Evolutionary conservation across 2,888 invertebrate species (phyloP).

Genomic region (Cartodere bifasciata): DNA sequence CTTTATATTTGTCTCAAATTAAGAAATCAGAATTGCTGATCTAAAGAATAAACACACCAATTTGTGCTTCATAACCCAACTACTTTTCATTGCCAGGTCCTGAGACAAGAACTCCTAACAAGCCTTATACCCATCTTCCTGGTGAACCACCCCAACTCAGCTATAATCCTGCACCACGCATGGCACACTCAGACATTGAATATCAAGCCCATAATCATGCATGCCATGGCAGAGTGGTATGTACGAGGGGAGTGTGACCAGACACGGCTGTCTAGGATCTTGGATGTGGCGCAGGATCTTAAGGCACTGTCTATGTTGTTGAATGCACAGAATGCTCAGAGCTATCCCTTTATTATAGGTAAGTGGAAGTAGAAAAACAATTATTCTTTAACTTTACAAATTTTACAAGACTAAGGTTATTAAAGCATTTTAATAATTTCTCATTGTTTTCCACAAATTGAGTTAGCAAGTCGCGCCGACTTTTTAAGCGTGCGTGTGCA

Average conservation of each 20-base stretch:
- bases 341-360: slow-evolving; percentile 92
- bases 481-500: too few species aligned
- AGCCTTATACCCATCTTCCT: slow-evolving; percentile 86
- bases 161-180: slow-evolving; percentile 89
- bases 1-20: too few species aligned
- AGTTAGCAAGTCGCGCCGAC: too few species aligned
- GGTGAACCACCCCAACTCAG: slow-evolving; percentile 92
- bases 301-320: slow-evolving; percentile 84
- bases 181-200: slow-evolving; percentile 68
- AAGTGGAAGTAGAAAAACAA: too few species aligned
- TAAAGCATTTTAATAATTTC: too few species aligned
- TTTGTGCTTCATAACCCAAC: too few species aligned
- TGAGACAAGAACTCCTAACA: slow-evolving; percentile 77
- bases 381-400: too few species aligned
- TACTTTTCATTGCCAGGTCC: too few species aligned
- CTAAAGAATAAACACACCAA: too few species aligned
- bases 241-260: slow-evolving; percentile 86
- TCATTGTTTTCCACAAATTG: too few species aligned
- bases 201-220: slow-evolving; percentile 78
- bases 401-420: too few species aligned
- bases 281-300: slow-evolving; percentile 93
- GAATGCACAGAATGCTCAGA: slow-evolving; percentile 65
- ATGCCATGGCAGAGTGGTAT: slow-evolving; percentile 97
- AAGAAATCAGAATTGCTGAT: too few species aligned
- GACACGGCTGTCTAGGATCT: slow-evolving; percentile 79